Percentiles rank a stretch among this genome's conserved stretches.
These are phyloP conservation scores for Neocrepidodera transversa DNA, from an alignment of 2,888 invertebrate genomes.

Conservation along the genomic window DNA sequence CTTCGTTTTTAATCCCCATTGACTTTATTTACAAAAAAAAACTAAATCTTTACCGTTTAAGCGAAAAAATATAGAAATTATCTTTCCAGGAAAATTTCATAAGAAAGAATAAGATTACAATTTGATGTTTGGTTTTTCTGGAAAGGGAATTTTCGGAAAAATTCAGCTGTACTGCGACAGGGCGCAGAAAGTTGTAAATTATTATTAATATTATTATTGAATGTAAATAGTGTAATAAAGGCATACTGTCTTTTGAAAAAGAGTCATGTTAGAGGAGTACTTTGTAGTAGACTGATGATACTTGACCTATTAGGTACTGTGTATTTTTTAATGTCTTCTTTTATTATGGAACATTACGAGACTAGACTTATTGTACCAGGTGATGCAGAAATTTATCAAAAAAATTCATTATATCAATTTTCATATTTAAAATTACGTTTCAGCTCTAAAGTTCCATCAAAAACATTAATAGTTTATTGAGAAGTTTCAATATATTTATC, in stretches of 20 bases:
- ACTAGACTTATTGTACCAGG: constrained; percentile 24
- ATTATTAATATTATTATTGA: constrained; percentile 50
- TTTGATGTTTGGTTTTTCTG: not conserved
- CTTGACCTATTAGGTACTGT: constrained; percentile 56
- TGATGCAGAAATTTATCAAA: not conserved
- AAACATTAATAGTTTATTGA: too few species aligned
- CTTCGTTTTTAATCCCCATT: constrained; percentile 43
- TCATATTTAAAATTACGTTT: too few species aligned
- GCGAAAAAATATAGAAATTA: not conserved
- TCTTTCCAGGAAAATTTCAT: not conserved
- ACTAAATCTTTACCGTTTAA: constrained; percentile 20
- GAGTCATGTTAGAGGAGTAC: constrained; percentile 53
- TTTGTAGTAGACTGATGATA: constrained; percentile 60
- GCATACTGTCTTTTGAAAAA: constrained; percentile 56
- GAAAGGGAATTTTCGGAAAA: not conserved
- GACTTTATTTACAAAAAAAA: constrained; percentile 40
- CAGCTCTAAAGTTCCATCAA: too few species aligned
- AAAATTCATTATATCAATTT: not conserved
- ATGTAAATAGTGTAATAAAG: constrained; percentile 64
- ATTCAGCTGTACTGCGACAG: constrained; percentile 50
- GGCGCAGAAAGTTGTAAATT: constrained; percentile 53
- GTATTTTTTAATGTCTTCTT: constrained; percentile 59
- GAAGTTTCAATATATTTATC: too few species aligned
- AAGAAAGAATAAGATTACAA: too few species aligned
- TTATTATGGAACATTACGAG: constrained; percentile 41